Percentiles rank a stretch among this genome's conserved stretches.
Conservation (phyloP, 2,113 vertebrate genomes). For the Lophochroa leadbeateri region DNA sequence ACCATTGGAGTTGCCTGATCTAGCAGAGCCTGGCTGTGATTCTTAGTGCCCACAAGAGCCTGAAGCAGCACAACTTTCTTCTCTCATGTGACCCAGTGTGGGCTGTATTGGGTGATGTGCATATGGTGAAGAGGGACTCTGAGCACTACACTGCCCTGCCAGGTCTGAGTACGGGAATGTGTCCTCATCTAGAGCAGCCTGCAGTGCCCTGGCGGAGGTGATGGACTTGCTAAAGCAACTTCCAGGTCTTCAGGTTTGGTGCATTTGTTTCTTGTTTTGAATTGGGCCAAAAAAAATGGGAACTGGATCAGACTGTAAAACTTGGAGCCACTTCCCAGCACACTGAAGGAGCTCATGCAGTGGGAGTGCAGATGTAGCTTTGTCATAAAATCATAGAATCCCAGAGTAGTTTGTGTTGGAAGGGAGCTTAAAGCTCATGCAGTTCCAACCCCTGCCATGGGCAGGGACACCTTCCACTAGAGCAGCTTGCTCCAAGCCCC, state of each 20-base stretch:
- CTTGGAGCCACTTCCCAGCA: not conserved
- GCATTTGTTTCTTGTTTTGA: not conserved
- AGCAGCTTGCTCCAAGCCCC: not conserved
- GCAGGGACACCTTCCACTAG: not conserved
- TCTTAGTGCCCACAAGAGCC: not conserved
- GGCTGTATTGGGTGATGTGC: accelerated
- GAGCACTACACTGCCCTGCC: not conserved
- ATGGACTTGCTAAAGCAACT: not conserved
- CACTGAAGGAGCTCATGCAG: not conserved
- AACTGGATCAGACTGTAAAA: not conserved
- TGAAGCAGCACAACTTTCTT: not conserved
- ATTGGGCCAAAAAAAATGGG: not conserved
- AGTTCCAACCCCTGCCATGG: accelerated
- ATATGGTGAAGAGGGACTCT: not conserved
- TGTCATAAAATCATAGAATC: not conserved
- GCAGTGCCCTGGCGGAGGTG: not conserved
- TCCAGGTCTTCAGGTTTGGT: not conserved
- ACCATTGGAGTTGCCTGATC: not conserved
- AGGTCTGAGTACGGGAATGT: accelerated
- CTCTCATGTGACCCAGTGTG: not conserved
- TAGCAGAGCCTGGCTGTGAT: not conserved
- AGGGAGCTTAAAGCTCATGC: not conserved
- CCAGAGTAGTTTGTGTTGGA: not conserved
- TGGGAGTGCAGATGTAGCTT: not conserved
- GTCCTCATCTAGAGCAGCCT: not conserved